Evolutionary conservation across 1,140 invertebrate species (phyloP).

Genomic region (Hypsibius dujardini): DNA sequence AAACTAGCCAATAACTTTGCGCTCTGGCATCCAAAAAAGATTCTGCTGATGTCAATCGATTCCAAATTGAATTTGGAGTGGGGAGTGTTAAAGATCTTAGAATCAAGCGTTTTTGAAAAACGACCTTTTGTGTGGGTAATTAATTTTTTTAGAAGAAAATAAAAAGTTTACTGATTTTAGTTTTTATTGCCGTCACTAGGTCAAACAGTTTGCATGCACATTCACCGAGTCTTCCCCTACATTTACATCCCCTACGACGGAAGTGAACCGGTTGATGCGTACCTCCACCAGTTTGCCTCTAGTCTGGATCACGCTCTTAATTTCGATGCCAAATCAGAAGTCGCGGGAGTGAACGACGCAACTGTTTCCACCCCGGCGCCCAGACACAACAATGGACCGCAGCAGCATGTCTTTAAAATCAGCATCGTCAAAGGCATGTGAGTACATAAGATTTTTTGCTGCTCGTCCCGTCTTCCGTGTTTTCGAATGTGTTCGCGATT

Average conservation of each 20-base stretch:
- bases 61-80: too few relatives aligned
- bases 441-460: conserved; percentile 33
- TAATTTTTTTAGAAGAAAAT: too few relatives aligned
- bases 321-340: background rate
- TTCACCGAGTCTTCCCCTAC: conserved; percentile 89
- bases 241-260: conserved; percentile 65
- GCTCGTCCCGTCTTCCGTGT: too few relatives aligned
- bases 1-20: too few relatives aligned
- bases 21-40: too few relatives aligned
- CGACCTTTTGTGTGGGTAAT: too few relatives aligned
- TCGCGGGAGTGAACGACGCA: conserved; percentile 13
- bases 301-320: conserved; percentile 61
- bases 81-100: too few relatives aligned
- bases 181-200: too few relatives aligned
- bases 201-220: conserved; percentile 69
- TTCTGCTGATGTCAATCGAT: too few relatives aligned
- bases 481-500: background rate
- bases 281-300: conserved; percentile 45
- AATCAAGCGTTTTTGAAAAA: too few relatives aligned
- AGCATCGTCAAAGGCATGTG: conserved; percentile 63
- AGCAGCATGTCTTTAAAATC: conserved; percentile 76
- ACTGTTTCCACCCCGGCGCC: background rate
- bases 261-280: conserved; percentile 30
- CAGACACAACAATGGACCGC: conserved; percentile 42
- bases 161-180: too few relatives aligned